phyloP scores from a whole-genome alignment of 2,888 invertebrate genomes.

The Ephialtes manifestator region DNA sequence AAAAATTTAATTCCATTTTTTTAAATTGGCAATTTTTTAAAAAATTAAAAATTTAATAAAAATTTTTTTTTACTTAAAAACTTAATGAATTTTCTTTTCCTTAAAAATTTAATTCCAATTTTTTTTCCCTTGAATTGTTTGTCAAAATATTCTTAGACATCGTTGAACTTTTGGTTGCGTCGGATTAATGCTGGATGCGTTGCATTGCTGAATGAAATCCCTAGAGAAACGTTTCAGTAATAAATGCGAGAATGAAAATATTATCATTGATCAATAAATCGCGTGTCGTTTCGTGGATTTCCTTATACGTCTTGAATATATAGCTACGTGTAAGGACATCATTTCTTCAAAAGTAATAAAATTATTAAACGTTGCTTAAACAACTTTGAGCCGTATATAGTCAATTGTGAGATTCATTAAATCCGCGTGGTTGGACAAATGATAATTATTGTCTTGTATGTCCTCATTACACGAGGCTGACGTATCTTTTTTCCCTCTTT shows the following conservation, averaged over 20 bases:
- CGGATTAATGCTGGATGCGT: neutral
- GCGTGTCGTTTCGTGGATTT: neutral
- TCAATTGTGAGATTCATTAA: neutral
- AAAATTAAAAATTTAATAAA: too few relatives aligned
- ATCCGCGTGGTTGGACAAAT: neutral
- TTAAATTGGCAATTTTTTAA: too few relatives aligned
- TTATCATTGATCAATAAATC: constrained; percentile 6
- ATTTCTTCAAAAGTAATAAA: neutral
- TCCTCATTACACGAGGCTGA: neutral
- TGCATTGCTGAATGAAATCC: neutral
- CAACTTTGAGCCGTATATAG: neutral
- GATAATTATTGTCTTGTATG: neutral
- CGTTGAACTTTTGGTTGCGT: neutral
- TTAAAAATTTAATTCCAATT: too few relatives aligned
- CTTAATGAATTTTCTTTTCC: too few relatives aligned
- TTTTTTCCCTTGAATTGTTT: too few relatives aligned
- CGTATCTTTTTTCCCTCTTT: too few relatives aligned
- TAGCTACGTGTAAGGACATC: too few relatives aligned
- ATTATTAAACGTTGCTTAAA: neutral
- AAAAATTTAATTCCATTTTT: too few relatives aligned
- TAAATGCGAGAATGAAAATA: neutral
- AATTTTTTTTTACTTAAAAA: too few relatives aligned
- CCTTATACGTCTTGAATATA: neutral
- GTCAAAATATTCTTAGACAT: too few relatives aligned
- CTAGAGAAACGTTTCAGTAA: neutral